Conservation (phyloP, 2,113 vertebrate genomes). For the Hyla sarda region DNA sequence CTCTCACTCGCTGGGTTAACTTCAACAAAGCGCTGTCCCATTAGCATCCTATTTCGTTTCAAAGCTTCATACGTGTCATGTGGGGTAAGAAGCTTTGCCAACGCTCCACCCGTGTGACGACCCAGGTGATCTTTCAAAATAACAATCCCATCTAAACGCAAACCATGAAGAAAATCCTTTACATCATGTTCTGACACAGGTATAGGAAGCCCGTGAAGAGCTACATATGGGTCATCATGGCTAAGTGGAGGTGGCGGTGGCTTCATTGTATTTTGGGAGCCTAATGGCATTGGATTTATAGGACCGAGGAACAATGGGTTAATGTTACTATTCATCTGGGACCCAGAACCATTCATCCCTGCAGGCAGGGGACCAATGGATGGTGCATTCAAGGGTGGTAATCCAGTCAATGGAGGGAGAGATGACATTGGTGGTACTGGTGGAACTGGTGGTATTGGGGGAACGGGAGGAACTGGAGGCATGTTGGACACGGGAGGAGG, state of each 20-base stretch:
- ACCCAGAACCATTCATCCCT: conserved; percentile 86
- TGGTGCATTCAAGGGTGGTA: conserved; percentile 94
- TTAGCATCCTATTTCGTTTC: conserved; percentile 90
- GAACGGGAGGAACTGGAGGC: conserved; percentile 88
- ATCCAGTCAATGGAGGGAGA: conserved; percentile 85
- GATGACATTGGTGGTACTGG: conserved; percentile 90
- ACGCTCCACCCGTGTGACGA: conserved; percentile 88
- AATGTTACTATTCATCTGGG: conserved; percentile 81
- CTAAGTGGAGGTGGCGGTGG: conserved; percentile 82
- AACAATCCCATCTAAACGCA: conserved; percentile 87
- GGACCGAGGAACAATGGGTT: conserved; percentile 92
- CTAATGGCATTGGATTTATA: conserved; percentile 84
- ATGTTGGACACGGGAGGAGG: conserved; percentile 90
- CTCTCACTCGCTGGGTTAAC: conserved; percentile 91
- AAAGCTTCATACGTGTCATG: conserved; percentile 96
- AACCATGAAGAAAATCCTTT: conserved; percentile 93
- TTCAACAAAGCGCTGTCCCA: conserved; percentile 96
- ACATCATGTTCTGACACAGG: conserved; percentile 88
- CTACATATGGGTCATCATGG: conserved; percentile 90
- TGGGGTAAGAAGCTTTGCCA: conserved; percentile 94
- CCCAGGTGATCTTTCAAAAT: conserved; percentile 89
- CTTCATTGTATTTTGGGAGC: conserved; percentile 89
- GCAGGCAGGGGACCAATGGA: conserved; percentile 84
- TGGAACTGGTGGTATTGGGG: conserved; percentile 86
- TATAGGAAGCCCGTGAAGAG: conserved; percentile 93